Evolutionary conservation across 2,797 vertebrate species (phyloP).

Genomic region (Rhynchonycteris naso): DNA sequence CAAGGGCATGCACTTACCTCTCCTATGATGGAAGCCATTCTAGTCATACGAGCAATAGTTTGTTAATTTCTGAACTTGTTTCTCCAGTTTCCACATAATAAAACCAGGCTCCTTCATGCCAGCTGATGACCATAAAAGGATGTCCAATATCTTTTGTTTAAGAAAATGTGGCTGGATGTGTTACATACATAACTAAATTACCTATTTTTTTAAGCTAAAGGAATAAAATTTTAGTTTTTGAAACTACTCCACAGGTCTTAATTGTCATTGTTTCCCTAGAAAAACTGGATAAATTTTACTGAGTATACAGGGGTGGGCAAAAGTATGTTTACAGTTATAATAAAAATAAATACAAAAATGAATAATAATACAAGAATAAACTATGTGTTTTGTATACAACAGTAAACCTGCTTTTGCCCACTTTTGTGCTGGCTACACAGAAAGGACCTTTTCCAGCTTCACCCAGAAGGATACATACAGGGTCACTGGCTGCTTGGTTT

Average conservation of each 20-base stretch:
- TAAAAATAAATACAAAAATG: neutral
- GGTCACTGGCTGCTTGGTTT: neutral
- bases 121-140: neutral
- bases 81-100: neutral
- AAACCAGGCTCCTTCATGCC: neutral
- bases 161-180: neutral
- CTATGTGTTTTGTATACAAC: neutral
- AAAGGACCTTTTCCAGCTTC: neutral
- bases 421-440: neutral
- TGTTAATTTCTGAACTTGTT: neutral
- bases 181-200: neutral
- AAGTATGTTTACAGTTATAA: neutral
- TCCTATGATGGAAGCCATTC: neutral
- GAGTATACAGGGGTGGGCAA: neutral
- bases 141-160: neutral
- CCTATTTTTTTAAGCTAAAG: neutral
- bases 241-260: neutral
- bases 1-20: neutral
- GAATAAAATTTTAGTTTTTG: slow-evolving; percentile 4
- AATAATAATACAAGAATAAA: neutral
- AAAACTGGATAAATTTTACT: neutral
- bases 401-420: neutral
- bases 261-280: neutral
- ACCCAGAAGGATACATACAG: rapidly evolving
- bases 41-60: neutral